Evolutionary conservation across 2,113 vertebrate genomes (phyloP), one percentile per base, ranked within the genome.

Genomic region (Rhinichthys klamathensis): DNA sequence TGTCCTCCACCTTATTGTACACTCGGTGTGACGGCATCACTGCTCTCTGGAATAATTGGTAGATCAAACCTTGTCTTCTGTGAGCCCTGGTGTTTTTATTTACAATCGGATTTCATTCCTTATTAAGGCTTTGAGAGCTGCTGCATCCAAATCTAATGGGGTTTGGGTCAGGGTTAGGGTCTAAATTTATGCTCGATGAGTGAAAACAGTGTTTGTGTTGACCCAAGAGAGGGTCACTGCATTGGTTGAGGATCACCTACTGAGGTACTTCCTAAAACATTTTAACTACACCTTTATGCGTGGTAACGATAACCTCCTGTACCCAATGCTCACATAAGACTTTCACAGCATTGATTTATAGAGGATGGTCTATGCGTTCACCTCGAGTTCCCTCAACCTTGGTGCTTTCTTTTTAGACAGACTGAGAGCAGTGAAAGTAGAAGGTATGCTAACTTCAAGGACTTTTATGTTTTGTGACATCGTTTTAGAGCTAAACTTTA

Each of bases 1-100:
- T 83, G 79, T 80, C 84, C 86, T 87, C 72, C n/a, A 58, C 21
- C 25, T 69, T 83, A n/a, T 82, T 83, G 70, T 60, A 56, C 41
- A n/a, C 77, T 51, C 27, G n/a, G n/a, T 78, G 61, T 63, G 46
- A 60, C 69, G 67, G 70, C 41, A 38, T 21, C 3, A 32, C 56
- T 54, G 11, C 38, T 61, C 35, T 79, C 38, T 16, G n/a, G 69
- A 65, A 79, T 27, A 80, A 72, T 27, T 30, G n/a, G 41, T 30
- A 35, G 67, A 72, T 10, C 16, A 58, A 41, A 74, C n/a, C 54
- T 16, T 4, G 9, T 46, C 41, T 76, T 44, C 25, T n/a, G 30
- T 38, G n/a, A 41, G 11, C 23, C 27, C 35, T 21, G 38, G 58
- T 75, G 23, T 21, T 18, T 79, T 79, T 79, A 70, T 70, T 56